Evolutionary conservation across 2,797 vertebrate genomes (phyloP), one percentile per base, ranked within the genome.

Genomic region (Urophycis tenuis): DNA sequence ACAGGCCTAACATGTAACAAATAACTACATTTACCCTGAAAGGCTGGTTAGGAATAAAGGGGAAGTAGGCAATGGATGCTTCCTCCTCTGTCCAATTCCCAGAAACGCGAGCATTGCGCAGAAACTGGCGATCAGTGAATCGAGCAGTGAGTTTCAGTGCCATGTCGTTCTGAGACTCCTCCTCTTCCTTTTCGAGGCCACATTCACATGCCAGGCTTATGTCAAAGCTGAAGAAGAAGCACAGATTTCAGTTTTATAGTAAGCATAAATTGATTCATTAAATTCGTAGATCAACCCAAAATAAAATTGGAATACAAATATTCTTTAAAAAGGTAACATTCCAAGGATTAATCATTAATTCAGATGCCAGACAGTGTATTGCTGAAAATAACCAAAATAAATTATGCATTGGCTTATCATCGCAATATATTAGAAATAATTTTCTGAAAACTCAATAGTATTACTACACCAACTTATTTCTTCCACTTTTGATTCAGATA

Each of bases 31-130:
- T 88, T 93, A 99, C 98, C 94, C 96, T 94, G 88, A 99, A 99
- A 39, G 98, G 98, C 87, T 99, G 98, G 87, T 99, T 96, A 0
- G 95, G 95, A 87, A 99, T 99, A 91, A 99, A 99, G 0, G 98
- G 98, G 70, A 99, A 99, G 87, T 99, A 99, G 76, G 91, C 90
- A 74, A 96, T 97, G 75, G 96, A 92, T 0, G 93, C 93, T 81
- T 99, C 96, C 83, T 97, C 97, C 83, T 92, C 93, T 4, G 95
- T 95, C 94, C 95, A 96, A 85, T 96, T 95, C 69, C 97, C 97
- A 0, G 95, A 95, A 78, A 99, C 74, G 8, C 95, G 92, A 39
- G 97, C 96, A 71, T 93, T 95, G 82, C 97, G 93, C 82, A 99
- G 88, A 69, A 99, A 95, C 92, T 97, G 96, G 74, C 95, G 92